Conservation (phyloP, 1,140 invertebrate genomes). For the Anastatus disparis region DNA sequence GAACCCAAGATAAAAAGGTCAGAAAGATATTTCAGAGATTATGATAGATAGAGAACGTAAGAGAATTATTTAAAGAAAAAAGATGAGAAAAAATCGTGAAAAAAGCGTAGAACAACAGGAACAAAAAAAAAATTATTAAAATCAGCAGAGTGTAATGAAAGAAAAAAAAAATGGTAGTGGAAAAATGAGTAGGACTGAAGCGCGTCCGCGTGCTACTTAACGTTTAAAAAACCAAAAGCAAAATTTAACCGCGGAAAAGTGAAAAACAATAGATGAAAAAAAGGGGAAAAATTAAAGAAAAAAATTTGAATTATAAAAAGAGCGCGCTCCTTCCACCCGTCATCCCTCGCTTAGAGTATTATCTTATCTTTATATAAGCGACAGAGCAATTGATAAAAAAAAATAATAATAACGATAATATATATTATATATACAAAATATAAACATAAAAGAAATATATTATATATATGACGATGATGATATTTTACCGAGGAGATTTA, state of each 20-base stretch:
- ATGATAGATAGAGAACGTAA: constrained; percentile 17
- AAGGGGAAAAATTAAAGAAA: neutral
- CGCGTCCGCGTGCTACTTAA: constrained; percentile 29
- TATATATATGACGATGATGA: constrained; percentile 45
- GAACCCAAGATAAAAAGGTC: constrained; percentile 13
- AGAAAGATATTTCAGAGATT: neutral
- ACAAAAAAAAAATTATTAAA: neutral
- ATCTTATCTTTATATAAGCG: constrained; percentile 62
- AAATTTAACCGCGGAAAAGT: neutral
- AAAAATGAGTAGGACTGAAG: constrained; percentile 24
- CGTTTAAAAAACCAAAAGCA: no score
- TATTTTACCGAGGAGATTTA: constrained; percentile 62
- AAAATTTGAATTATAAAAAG: neutral
- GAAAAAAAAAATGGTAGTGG: constrained; percentile 27
- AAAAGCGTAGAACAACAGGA: constrained; percentile 27
- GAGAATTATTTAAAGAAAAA: constrained; percentile 22
- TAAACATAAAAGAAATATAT: constrained; percentile 44
- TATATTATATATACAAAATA: constrained; percentile 51
- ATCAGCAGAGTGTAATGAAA: no score
- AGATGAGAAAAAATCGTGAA: neutral
- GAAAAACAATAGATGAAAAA: constrained; percentile 16
- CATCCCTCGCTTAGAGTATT: constrained; percentile 61
- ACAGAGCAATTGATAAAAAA: constrained; percentile 59
- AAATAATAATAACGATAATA: constrained; percentile 49
- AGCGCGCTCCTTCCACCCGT: constrained; percentile 54